Base-by-base conservation (phyloP, 2,797 vertebrate genomes). In the Rhinatrema bivittatum region DNA sequence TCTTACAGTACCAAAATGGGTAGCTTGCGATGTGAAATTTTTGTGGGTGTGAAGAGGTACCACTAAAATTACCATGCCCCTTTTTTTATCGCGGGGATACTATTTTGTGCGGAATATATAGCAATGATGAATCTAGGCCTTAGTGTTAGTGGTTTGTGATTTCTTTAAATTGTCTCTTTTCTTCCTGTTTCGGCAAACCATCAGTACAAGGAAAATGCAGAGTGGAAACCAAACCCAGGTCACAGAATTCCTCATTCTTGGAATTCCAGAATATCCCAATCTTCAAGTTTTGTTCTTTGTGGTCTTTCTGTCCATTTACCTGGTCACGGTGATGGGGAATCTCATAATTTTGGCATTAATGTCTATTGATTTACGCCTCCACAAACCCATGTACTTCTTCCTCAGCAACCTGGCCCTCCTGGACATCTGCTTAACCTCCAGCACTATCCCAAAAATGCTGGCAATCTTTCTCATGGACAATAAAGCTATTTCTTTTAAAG, bases 351-450 rank as follows among this genome's bases (percentile, higher is more conserved):
- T 38, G 9, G 10, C 24, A 14, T 26, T 65, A 10, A 46, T 19
- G 6, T 31, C n/a, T 17, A 3, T 14, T 4, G 30, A 28, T 28
- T 7, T 1, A 2, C 0, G 2, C 10, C 29, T 57, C 4, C 42
- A 55, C 31, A 50, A 24, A 21, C 43, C 50, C 24, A 46, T 50
- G 21, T 49, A 51, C 13, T 62, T 49, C 19, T 44, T 59, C 25
- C 31, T 50, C 13, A 3, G 18, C 7, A 54, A 50, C 2, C 23
- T 55, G 2, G 55, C 50, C 16, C 50, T 60, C 6, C 28, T 46
- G 30, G 43, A 46, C 5, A 22, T 46, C n/a, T 38, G 19, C 22
- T 46, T 38, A 16, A 38, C 40, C 4, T 50, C 47, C 11, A 41
- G 47, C 15, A 39, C 38, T 7, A 36, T 32, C 22, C 43, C 61